A percentile compares a stretch with the other conserved stretches of the same genome.
These are phyloP conservation scores for Ips typographus DNA, from an alignment of 1,140 invertebrate species.

Conservation along the genomic window DNA sequence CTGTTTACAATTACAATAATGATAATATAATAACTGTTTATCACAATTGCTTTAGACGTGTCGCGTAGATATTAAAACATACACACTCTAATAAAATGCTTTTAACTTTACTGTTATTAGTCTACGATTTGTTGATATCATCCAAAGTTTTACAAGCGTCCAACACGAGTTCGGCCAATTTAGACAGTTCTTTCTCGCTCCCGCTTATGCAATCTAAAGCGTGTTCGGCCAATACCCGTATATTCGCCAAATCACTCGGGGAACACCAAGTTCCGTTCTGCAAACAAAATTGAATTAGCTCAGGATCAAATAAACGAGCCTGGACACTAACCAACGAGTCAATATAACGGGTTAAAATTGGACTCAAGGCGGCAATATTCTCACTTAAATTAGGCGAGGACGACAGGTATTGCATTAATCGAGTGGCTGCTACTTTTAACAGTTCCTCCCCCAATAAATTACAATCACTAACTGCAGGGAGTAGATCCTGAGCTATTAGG, in stretches of 20 bases:
- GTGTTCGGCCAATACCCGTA: conserved; percentile 40
- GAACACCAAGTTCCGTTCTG: conserved; percentile 48
- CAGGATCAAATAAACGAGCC: not conserved
- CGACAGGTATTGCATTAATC: conserved; percentile 66
- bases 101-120: no score
- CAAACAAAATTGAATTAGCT: not conserved
- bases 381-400: conserved; percentile 60
- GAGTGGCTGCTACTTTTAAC: conserved; percentile 69
- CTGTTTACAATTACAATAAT: no score
- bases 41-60: no score
- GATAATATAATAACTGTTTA: no score
- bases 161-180: conserved; percentile 44
- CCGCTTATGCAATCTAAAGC: conserved; percentile 42
- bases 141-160: conserved; percentile 46
- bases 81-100: no score
- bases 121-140: conserved; percentile 14
- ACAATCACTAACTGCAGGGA: conserved; percentile 65
- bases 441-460: conserved; percentile 66
- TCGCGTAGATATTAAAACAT: no score
- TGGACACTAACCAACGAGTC: conserved; percentile 64
- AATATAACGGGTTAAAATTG: conserved; percentile 69
- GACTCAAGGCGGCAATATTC: conserved; percentile 67
- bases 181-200: conserved; percentile 39
- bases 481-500: conserved; percentile 72
- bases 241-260: conserved; percentile 41